Base-by-base conservation (phyloP, 2,888 invertebrate species). In the Lissocephala sabroskyi region DNA sequence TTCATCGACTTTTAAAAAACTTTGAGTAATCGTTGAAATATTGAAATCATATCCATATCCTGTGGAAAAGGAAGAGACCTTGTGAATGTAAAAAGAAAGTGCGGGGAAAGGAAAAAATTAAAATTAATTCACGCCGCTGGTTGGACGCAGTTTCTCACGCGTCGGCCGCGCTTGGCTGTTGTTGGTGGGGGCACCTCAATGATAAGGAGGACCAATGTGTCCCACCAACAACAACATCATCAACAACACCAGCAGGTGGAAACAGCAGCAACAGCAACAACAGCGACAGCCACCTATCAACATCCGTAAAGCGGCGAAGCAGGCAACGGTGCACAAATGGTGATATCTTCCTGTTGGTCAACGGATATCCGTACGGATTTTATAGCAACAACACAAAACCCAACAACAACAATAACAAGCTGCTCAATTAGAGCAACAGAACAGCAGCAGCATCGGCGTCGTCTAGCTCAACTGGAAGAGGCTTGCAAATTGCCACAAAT, bases 301-400 rank as follows among this genome's bases (percentile, higher is more conserved):
- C 70, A 75, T 71, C 70, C 75, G 75, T 71, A 59, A 65, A 58
- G 56, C 65, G 64, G 59, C 54, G 62, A 54, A 61, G 65, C 56
- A 57, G 71, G 53, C 71, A 56, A 75, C 71, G 70, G 66, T 76
- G 76, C 56, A 70, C 79, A 76, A 78, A 78, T 79, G 77, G 76
- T 79, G 76, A 76, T 78, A 71, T 76, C 76, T 76, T 76, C 76
- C 79, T 78, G 76, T 73, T 70, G 59, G 60, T 57, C 57, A 79
- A 62, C 80, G 79, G 79, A 80, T 80, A 78, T 80, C 79, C 79
- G 79, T 79, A 79, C 73, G 73, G 71, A 76, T 73, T 75, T 73
- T 66, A 73, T 59, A 68, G 70, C 47, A 29, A 9, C 52, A 52
- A n/a, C 45, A 41, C 10, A 46, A 32, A n/a, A 46, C 45, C 18